Base-by-base conservation (phyloP, 1,140 invertebrate species). In the Orussus abietinus region DNA sequence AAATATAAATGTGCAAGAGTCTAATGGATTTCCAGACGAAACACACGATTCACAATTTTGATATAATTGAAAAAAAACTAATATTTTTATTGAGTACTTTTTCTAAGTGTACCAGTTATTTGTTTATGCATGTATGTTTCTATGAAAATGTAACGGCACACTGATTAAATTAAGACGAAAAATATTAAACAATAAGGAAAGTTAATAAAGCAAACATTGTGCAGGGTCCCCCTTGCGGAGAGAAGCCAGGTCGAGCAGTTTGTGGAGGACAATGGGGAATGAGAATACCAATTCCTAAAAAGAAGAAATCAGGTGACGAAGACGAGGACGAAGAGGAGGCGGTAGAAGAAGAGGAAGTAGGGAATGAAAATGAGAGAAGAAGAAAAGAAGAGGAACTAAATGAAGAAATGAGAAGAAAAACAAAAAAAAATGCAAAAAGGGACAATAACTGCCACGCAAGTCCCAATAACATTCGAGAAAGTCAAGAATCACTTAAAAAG, bases 171-270 rank as follows among this genome's bases (percentile, higher is more conserved):
- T n/a, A n/a, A n/a, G n/a, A n/a, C n/a, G n/a, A n/a, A n/a, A n/a
- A n/a, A n/a, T n/a, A n/a, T n/a, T n/a, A n/a, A n/a, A n/a, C n/a
- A n/a, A n/a, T n/a, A n/a, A n/a, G n/a, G n/a, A n/a, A n/a, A n/a
- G n/a, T n/a, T n/a, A n/a, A n/a, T n/a, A n/a, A n/a, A n/a, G n/a
- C n/a, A n/a, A n/a, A n/a, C n/a, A n/a, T 32, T 21, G 13, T 39
- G 22, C 2, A 55, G 52, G 42, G 41, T 17, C 53, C 53, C 14
- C 48, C 53, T 0, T 56, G 53, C 17, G 53, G 53, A 10, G 38
- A 15, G 1, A 56, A 28, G 36, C 48, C 53, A 14, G 53, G 53
- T 7, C 44, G 45, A 25, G 44, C 53, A 2, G 37, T 56, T 10
- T 56, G 53, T n/a, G 45, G 44, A 17, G 53, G 44, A 3, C 48